phyloP scores from a whole-genome alignment of 2,888 invertebrate genomes.

The Caenorhabditis angaria region DNA sequence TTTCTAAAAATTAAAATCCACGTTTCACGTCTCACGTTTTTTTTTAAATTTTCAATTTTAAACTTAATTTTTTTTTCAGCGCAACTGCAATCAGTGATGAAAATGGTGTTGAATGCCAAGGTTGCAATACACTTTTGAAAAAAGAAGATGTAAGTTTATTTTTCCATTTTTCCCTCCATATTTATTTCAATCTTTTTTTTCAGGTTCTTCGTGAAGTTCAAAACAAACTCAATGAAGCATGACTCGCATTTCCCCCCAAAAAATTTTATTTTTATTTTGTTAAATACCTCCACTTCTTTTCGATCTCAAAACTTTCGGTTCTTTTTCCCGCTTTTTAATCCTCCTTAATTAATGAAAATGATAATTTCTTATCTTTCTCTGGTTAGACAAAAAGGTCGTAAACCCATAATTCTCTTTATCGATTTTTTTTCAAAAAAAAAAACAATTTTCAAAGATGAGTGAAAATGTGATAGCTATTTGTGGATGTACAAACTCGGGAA shows the following conservation, averaged over 20 bases:
- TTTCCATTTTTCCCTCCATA: neutral
- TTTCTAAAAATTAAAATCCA: no score
- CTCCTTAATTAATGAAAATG: neutral
- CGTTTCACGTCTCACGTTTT: neutral
- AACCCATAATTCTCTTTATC: conserved; percentile 11
- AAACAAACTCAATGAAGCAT: neutral
- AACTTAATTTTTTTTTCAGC: neutral
- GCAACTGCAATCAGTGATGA: neutral
- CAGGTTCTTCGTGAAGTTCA: neutral
- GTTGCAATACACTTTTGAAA: neutral
- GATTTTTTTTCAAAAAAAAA: neutral
- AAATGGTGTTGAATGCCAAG: neutral
- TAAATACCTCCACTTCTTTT: neutral
- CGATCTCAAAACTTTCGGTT: conserved; percentile 4
- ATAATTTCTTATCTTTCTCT: conserved; percentile 14
- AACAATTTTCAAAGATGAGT: neutral
- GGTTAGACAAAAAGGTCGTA: neutral
- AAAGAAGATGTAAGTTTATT: neutral
- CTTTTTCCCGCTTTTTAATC: conserved; percentile 6
- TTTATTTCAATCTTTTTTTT: neutral
- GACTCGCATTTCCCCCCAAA: neutral
- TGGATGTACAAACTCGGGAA: conserved; percentile 69
- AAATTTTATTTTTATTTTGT: conserved; percentile 15
- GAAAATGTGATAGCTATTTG: conserved; percentile 35
- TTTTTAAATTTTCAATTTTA: neutral